phyloP scores from a whole-genome alignment of 2,113 vertebrate species.

The Macaca nemestrina region DNA sequence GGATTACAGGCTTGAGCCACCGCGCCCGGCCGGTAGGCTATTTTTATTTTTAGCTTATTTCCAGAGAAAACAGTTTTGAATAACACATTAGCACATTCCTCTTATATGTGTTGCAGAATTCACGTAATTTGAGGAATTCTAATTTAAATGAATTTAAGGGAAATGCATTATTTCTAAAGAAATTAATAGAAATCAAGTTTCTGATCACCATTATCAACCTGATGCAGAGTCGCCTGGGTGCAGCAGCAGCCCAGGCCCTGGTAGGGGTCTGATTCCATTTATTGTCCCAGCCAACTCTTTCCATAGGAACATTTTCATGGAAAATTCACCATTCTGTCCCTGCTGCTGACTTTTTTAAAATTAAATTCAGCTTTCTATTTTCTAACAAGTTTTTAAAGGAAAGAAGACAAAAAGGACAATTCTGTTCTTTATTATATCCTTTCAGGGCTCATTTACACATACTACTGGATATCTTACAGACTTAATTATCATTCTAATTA shows the following conservation, averaged over 20 bases:
- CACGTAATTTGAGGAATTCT: background rate
- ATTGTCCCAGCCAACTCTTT: background rate
- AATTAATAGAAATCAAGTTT: background rate
- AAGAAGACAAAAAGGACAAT: background rate
- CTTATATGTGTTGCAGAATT: too few species aligned
- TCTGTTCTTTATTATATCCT: background rate
- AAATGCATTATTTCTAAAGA: background rate
- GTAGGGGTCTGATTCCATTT: background rate
- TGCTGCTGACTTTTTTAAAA: background rate
- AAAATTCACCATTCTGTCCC: background rate
- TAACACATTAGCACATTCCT: background rate
- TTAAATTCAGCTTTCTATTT: background rate
- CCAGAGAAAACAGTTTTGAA: background rate
- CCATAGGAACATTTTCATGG: background rate
- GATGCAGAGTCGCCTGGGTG: background rate
- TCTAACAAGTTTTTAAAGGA: background rate
- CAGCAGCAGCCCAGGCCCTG: too few species aligned
- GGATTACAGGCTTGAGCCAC: too few species aligned
- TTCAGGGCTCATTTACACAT: background rate
- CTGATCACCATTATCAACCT: background rate
- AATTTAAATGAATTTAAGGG: background rate
- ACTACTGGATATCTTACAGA: background rate
- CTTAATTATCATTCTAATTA: background rate
- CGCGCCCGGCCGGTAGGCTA: background rate
- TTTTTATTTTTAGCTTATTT: slow-evolving; percentile 38